Percentiles rank a stretch among this genome's conserved stretches.
phyloP scores from a whole-genome alignment of 2,888 invertebrate species.

The Melitaea athalia region DNA sequence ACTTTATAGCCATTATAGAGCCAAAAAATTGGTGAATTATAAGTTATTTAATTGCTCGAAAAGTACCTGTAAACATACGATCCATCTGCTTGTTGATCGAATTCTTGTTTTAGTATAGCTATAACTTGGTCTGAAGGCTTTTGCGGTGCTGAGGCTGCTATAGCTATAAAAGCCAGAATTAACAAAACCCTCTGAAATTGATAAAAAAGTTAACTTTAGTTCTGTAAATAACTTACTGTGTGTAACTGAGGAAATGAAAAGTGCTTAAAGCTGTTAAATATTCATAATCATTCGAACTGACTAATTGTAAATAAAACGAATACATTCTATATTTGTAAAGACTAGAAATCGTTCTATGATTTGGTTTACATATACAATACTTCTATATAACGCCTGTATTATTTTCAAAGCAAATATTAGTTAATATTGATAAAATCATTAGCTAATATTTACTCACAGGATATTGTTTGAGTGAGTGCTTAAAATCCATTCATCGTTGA shows the following conservation, averaged over 20 bases:
- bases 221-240: background rate
- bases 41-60: background rate
- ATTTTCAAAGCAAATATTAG: slow-evolving; percentile 12
- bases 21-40: background rate
- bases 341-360: background rate
- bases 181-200: slow-evolving; percentile 65
- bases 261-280: too few species aligned
- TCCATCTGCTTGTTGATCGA: slow-evolving; percentile 87
- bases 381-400: slow-evolving; percentile 20
- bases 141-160: slow-evolving; percentile 80
- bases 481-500: too few species aligned
- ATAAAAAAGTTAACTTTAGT: background rate
- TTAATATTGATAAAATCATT: slow-evolving; percentile 13
- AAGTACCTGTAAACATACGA: slow-evolving; percentile 86
- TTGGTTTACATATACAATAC: background rate
- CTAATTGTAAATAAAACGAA: too few species aligned
- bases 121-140: slow-evolving; percentile 80
- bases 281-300: too few species aligned
- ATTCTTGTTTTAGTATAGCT: slow-evolving; percentile 87
- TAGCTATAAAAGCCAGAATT: slow-evolving; percentile 58
- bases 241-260: too few species aligned
- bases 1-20: too few species aligned
- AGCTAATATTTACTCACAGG: slow-evolving; percentile 22
- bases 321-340: too few species aligned
- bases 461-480: too few species aligned